Evolutionary conservation across 2,888 invertebrate genomes (phyloP).

Genomic region (Cacoxenus indagator): DNA sequence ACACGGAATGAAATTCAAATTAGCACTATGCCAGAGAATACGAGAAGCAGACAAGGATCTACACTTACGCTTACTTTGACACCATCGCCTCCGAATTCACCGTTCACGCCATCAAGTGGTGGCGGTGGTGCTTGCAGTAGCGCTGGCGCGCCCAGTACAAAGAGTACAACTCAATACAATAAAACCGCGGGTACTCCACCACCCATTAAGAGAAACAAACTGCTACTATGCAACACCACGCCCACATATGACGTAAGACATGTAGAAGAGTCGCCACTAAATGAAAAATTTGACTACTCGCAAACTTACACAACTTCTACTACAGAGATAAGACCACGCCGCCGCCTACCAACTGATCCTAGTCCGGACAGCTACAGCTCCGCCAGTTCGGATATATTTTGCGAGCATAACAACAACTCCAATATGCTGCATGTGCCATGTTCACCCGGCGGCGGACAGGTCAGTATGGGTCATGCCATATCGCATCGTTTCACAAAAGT

Average conservation of each 20-base stretch:
- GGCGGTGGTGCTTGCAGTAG: constrained; percentile 38
- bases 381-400: constrained; percentile 64
- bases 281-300: constrained; percentile 75
- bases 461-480: constrained; percentile 90
- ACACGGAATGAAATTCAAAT: constrained; percentile 29
- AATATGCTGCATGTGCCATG: constrained; percentile 72
- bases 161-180: constrained; percentile 64
- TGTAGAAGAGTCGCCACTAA: not conserved
- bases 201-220: constrained; percentile 81
- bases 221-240: constrained; percentile 71
- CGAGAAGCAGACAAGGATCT: constrained; percentile 52
- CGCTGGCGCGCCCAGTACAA: constrained; percentile 39
- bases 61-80: constrained; percentile 66
- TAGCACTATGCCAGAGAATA: constrained; percentile 45
- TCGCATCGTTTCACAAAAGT: constrained; percentile 91
- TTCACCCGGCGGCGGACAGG: constrained; percentile 82
- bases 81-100: constrained; percentile 71
- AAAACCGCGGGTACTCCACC: constrained; percentile 77
- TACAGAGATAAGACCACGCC: constrained; percentile 45
- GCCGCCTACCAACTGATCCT: constrained; percentile 70
- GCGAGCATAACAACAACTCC: constrained; percentile 55
- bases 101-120: constrained; percentile 56
- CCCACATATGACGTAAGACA: constrained; percentile 45
- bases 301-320: not conserved
- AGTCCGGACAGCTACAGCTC: constrained; percentile 68